Base-by-base conservation (phyloP, 2,113 vertebrate genomes). In the Dermatemys mawii region DNA sequence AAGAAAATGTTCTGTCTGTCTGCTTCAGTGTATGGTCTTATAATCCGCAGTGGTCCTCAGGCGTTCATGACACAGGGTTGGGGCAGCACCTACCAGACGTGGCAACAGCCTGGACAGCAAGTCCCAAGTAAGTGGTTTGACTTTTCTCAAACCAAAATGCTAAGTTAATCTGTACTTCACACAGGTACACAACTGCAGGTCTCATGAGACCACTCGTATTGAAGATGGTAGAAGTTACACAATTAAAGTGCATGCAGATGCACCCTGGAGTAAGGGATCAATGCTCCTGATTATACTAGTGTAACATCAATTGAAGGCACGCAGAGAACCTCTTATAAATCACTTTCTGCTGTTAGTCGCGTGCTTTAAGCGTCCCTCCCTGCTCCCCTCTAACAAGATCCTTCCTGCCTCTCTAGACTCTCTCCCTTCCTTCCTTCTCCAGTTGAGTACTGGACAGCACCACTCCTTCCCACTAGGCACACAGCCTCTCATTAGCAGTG, bases 71-170 rank as follows among this genome's bases (percentile, higher is more conserved):
- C 99, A 1, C 99, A 99, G 97, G 99, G 99, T 92, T 99, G 99
- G 99, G 99, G 99, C 57, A 99, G 98, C 81, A 99, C 99, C 95
- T 99, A 99, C 98, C 99, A 99, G 97, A 98, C 99, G 8, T 99
- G 99, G 99, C 99, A 99, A 97, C 99, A 99, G 95, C 99, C 99
- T 94, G 96, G 98, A 87, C 99, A 99, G 90, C 99, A 99, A 98
- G 99, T 99, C 89, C 99, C 99, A 98, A 98, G 99, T 99, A 98
- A 98, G 98, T 98, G 83, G 32, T 0, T 78, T 83, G 82, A 83
- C n/a, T n/a, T n/a, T n/a, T n/a, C n/a, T n/a, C n/a, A n/a, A n/a
- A n/a, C n/a, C 78, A 46, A 93, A 78, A 84, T 53, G 79, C 84
- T 22, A 22, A 83, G 88, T 86, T 92, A 79, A 0, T 17, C 22